Percentiles rank a stretch among this genome's conserved stretches.
Conservation (phyloP, 1,140 invertebrate species). For the Campoletis sonorensis region DNA sequence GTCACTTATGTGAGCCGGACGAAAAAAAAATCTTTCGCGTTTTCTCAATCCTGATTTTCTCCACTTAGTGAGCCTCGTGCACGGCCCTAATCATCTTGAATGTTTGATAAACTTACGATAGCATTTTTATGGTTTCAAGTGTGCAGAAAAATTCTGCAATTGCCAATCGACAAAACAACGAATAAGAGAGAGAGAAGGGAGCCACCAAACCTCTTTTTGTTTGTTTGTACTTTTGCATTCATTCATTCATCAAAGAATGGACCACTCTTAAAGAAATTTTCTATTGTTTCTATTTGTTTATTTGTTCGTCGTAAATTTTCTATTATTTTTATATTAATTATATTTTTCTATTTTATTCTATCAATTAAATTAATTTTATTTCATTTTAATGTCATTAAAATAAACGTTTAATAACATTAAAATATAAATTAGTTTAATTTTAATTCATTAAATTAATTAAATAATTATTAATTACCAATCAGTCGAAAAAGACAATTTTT, state of each 20-base stretch:
- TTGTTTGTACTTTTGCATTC: not conserved
- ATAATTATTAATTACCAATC: too few relatives aligned
- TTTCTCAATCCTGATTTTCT: constrained; percentile 15
- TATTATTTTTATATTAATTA: too few relatives aligned
- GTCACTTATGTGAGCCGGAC: not conserved
- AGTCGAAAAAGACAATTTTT: too few relatives aligned
- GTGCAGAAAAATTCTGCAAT: not conserved
- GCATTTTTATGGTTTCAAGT: constrained; percentile 32
- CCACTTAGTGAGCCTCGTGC: not conserved
- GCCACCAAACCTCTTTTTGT: not conserved
- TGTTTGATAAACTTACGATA: constrained; percentile 11
- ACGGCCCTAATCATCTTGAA: not conserved
- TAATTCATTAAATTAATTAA: too few relatives aligned
- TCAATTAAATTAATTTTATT: too few relatives aligned
- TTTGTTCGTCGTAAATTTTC: too few relatives aligned
- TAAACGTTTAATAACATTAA: too few relatives aligned
- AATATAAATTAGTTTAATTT: too few relatives aligned
- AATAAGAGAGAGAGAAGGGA: not conserved
- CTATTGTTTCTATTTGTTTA: too few relatives aligned
- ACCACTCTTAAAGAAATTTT: too few relatives aligned
- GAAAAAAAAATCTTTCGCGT: not conserved
- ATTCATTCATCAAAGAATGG: not conserved
- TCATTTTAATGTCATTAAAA: too few relatives aligned
- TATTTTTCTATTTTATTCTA: too few relatives aligned
- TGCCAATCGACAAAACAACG: not conserved